Evolutionary conservation across 2,888 invertebrate genomes (phyloP).

Genomic region (Rhagophthalmus giganteus): DNA sequence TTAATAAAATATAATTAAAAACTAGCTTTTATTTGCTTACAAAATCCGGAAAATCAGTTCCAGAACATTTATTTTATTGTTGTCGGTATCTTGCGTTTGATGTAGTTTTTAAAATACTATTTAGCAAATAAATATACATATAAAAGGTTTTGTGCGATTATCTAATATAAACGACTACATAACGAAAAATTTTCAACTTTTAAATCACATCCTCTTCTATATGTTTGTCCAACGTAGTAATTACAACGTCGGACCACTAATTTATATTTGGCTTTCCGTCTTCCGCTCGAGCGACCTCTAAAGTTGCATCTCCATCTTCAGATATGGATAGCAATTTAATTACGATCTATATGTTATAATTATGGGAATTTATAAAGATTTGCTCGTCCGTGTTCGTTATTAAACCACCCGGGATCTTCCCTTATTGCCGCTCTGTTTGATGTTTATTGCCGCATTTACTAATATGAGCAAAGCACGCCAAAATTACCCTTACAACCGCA

Average conservation of each 20-base stretch:
- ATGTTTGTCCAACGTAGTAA: conserved; percentile 6
- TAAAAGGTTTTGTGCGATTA: not conserved
- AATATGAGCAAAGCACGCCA: conserved; percentile 25
- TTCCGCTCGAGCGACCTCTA: conserved; percentile 47
- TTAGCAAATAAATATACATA: not conserved
- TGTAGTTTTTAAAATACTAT: not conserved
- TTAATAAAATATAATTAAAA: too few species aligned
- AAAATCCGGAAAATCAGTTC: too few species aligned
- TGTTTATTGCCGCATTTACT: conserved; percentile 34
- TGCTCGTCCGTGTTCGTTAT: conserved; percentile 49
- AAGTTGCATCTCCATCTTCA: conserved; percentile 42
- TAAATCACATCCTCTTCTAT: not conserved
- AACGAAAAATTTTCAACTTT: not conserved
- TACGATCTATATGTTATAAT: conserved; percentile 55
- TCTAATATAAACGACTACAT: not conserved
- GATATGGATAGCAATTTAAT: conserved; percentile 53
- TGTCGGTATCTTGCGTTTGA: not conserved
- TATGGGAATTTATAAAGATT: conserved; percentile 55
- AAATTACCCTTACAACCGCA: conserved; percentile 22
- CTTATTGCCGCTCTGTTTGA: conserved; percentile 35
- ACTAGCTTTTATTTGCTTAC: too few species aligned
- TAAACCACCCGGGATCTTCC: conserved; percentile 43
- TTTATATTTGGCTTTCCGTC: conserved; percentile 39
- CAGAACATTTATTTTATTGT: too few species aligned
- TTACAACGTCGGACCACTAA: conserved; percentile 15